Conservation (phyloP, 1,140 invertebrate genomes). For the Drosophila parabipectinata region DNA sequence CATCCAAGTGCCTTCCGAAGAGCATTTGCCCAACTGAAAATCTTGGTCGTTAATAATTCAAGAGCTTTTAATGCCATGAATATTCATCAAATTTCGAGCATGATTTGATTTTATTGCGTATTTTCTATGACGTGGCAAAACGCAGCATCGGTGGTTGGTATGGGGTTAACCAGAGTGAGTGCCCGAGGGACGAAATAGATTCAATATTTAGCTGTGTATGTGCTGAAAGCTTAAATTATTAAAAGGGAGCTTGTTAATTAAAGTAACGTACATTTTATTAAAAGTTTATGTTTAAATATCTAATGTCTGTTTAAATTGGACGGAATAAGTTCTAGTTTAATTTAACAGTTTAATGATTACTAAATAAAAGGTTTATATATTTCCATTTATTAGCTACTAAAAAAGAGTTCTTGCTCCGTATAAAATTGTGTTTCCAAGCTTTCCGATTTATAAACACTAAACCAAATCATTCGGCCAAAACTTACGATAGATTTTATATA, state of each 20-base stretch:
- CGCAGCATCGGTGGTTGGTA: conserved; percentile 2
- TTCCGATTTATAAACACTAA: no score
- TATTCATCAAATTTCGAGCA: conserved; percentile 81
- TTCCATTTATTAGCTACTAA: no score
- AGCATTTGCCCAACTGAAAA: conserved; percentile 75
- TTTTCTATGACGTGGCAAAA: conserved; percentile 58
- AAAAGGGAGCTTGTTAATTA: no score
- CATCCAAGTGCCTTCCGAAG: conserved; percentile 65
- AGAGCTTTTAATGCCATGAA: conserved; percentile 82
- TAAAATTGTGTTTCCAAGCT: no score
- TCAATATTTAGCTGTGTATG: conserved; percentile 3
- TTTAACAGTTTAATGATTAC: no score
- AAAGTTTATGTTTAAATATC: no score
- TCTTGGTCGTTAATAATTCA: conserved; percentile 79
- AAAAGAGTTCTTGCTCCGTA: no score
- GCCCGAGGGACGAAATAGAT: conserved; percentile 19
- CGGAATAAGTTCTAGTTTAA: no score
- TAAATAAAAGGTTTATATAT: no score
- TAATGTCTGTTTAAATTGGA: no score
- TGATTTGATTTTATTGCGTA: conserved; percentile 82
- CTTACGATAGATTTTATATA: neutral
- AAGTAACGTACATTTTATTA: no score
- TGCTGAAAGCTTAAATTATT: neutral
- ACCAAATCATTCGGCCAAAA: no score
- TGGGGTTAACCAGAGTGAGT: conserved; percentile 9